These are phyloP conservation scores for Gasterosteus aculeatus DNA, from an alignment of 2,113 vertebrate species.

Conservation along the genomic window DNA sequence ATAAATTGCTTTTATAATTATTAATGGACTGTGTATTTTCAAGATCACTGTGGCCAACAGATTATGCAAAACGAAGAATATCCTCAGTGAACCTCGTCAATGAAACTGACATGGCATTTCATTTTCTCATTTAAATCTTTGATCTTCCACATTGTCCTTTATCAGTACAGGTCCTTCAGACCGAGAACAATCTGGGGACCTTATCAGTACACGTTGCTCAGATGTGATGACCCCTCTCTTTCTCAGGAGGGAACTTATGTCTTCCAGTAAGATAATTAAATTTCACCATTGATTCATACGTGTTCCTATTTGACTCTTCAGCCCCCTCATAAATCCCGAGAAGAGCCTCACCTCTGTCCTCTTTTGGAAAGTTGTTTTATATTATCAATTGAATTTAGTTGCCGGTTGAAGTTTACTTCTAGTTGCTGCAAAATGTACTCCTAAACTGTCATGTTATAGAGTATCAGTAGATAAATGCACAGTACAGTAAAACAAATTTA, in stretches of 20 bases:
- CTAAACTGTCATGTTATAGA: too few relatives aligned
- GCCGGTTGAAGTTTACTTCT: too few relatives aligned
- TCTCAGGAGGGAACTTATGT: background rate
- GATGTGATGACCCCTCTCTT: background rate
- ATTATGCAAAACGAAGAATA: background rate
- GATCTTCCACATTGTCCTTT: background rate
- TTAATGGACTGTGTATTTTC: background rate
- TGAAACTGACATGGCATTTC: background rate
- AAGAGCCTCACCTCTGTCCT: background rate
- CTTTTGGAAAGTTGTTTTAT: background rate
- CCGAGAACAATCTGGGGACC: background rate
- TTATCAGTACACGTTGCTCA: background rate
- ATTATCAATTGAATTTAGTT: too few relatives aligned
- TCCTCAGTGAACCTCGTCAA: background rate
- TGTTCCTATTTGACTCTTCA: background rate
- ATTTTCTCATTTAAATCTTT: conserved; percentile 1
- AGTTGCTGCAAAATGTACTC: too few relatives aligned
- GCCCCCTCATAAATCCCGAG: background rate
- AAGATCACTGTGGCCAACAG: background rate
- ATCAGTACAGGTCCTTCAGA: background rate
- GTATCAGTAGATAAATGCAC: too few relatives aligned
- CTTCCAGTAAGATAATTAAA: background rate
- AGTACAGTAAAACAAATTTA: too few relatives aligned
- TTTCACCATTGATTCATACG: background rate
- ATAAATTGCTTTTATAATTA: background rate